phyloP scores from a whole-genome alignment of 2,888 invertebrate genomes.

The Sthenelais limicola region DNA sequence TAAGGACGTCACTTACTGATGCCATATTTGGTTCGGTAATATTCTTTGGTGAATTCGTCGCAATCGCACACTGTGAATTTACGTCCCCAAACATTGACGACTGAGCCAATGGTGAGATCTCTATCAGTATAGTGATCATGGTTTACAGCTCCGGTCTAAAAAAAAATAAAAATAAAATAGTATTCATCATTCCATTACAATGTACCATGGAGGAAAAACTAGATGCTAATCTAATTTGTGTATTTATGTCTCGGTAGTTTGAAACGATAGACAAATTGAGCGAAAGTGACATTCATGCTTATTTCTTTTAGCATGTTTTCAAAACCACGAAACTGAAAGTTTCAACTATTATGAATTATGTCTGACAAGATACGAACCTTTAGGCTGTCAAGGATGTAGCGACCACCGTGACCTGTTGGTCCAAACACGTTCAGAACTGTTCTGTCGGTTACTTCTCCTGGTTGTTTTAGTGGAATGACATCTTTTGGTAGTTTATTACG shows the following conservation, averaged over 20 bases:
- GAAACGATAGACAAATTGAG: too few species aligned
- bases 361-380: slow-evolving; percentile 68
- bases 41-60: slow-evolving; percentile 88
- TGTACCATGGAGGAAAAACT: too few species aligned
- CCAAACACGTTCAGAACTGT: slow-evolving; percentile 73
- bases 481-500: slow-evolving; percentile 86
- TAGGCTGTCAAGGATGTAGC: slow-evolving; percentile 71
- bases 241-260: too few species aligned
- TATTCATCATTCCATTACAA: too few species aligned
- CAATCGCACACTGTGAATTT: slow-evolving; percentile 86
- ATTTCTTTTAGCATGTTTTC: too few species aligned
- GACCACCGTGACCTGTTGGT: slow-evolving; percentile 70
- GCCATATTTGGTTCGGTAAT: slow-evolving; percentile 81
- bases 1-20: slow-evolving; percentile 53
- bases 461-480: slow-evolving; percentile 65
- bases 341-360: too few species aligned
- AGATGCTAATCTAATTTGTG: too few species aligned
- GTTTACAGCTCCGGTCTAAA: slow-evolving; percentile 67
- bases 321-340: too few species aligned
- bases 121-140: slow-evolving; percentile 75
- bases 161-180: background rate
- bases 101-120: slow-evolving; percentile 87
- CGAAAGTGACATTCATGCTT: too few species aligned
- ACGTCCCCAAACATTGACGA: slow-evolving; percentile 86
- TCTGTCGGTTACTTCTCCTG: slow-evolving; percentile 69